Base-by-base conservation (phyloP, 2,797 vertebrate species). In the Lemur catta region DNA sequence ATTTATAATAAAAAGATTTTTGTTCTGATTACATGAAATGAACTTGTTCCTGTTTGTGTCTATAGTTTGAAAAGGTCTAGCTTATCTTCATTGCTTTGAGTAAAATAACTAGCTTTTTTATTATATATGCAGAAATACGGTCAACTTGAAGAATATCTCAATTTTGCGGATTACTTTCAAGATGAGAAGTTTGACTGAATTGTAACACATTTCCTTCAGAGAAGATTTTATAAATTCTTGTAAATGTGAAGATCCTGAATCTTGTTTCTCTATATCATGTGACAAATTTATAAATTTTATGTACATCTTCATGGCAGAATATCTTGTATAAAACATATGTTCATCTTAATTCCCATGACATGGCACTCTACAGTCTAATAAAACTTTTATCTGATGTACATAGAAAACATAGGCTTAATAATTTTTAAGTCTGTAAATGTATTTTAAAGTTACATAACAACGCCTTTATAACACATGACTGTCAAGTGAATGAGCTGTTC, bases 91-190 rank as follows among this genome's bases (percentile, higher is more conserved):
- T 15, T 91, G 24, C 35, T 94, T 84, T 96, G 46, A 92, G 69
- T 93, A 93, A 95, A 98, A 92, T 97, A 95, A 97, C 93, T 71
- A 69, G 61, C 91, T 97, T 88, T 96, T 97, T 84, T 97, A 41
- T 96, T 98, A 94, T 92, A 65, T 89, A 97, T 97, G 90, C 98
- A 99, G 99, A 98, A 98, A 98, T 99, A 99, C 15, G 50, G 57
- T 20, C 85, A 97, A 93, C 98, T 99, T 93, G 85, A 99, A 98
- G 94, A 96, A 24, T 98, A 94, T 92, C 98, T 99, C 91, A 98
- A 98, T 74, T 89, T 85, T 84, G 99, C 99, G 43, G 99, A 99
- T 98, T 98, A 18, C 96, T 99, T 99, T 97, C 98, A 99, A 97
- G 98, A 99, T 95, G 99, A 99, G 97, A 99, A 98, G 96, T 97